Evolutionary conservation across 64 coral and sea anemone species (phyloP), one percentile per base, ranked within the genome.

Genomic region (Acropora tenuis): DNA sequence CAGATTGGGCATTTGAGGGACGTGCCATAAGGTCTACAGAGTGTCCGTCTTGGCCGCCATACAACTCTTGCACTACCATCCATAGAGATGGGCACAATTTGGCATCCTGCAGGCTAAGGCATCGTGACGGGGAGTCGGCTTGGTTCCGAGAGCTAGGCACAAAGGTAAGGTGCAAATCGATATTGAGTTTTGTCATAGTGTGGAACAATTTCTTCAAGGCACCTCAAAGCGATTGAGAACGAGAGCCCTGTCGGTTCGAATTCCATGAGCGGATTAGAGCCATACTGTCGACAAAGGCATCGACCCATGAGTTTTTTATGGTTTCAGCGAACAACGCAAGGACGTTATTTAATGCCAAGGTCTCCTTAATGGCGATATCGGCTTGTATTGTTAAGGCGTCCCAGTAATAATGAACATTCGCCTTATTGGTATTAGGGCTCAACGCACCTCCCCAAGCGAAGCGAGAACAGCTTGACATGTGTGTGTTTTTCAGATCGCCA

Each of bases 1-100:
- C 78, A 48, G 8, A 10, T 18, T 46, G 30, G 47, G 17, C 47
- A 12, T 80, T 80, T 47, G 78, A 80, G 7, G 78, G 78, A 18
- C 43, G 45, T 9, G 78, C 78, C 78, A 80, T 80, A 55, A 80
- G 78, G 17, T 80, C 78, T 13, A 80, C 53, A 80, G 78, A 80
- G 2, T 80, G 78, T 42, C 78, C 78, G 44, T 47, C 2, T n/a
- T 43, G 8, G 8, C 49, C 78, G 7, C 78, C 78, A 50, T 50
- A 50, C 0, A 46, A 7, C 18, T 47, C 8, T 48, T 80, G 46
- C 3, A 80, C 78, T 18, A 8, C 17, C 5, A 47, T 18, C 78
- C 78, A 80, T 11, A 55, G 18, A 80, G 41, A 6, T 11, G 78
- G 45, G 45, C 42, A 80, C 5, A 80, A n/a, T 8, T 6, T 8